These are phyloP conservation scores for Lasioglossum calceatum DNA, from an alignment of 2,888 invertebrate genomes.

Conservation along the genomic window DNA sequence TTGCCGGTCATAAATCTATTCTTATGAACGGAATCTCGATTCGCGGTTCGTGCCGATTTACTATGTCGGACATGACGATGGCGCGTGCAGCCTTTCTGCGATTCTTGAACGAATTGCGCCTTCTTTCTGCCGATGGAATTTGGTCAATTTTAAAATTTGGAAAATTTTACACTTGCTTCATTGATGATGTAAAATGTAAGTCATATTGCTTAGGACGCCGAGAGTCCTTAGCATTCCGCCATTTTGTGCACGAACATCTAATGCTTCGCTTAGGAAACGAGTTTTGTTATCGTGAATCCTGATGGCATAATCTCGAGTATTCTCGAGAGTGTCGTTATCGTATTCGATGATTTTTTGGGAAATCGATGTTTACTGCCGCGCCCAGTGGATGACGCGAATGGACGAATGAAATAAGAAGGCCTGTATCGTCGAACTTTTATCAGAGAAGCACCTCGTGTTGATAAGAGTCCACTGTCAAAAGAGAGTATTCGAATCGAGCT, in stretches of 20 bases:
- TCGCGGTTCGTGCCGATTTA: neutral
- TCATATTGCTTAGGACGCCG: neutral
- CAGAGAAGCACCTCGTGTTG: neutral
- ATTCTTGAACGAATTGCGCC: no score
- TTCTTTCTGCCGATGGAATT: neutral
- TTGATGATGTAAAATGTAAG: neutral
- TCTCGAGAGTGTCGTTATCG: neutral
- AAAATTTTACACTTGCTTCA: neutral
- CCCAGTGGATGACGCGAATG: neutral
- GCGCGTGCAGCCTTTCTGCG: neutral
- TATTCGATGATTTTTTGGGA: neutral
- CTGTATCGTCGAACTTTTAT: neutral
- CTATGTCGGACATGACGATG: neutral
- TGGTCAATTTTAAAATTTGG: no score
- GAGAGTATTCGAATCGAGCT: neutral
- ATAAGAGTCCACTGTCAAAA: neutral
- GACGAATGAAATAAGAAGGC: neutral
- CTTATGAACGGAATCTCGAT: conserved; percentile 10
- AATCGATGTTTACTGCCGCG: neutral
- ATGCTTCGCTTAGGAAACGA: neutral
- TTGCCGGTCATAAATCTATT: conserved; percentile 36
- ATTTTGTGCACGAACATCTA: neutral
- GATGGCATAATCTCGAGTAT: neutral
- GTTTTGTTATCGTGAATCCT: neutral
- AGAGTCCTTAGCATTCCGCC: neutral